Evolutionary conservation across 2,797 vertebrate species (phyloP), one percentile per base, ranked within the genome.

Genomic region (Acanthurus lineatus): DNA sequence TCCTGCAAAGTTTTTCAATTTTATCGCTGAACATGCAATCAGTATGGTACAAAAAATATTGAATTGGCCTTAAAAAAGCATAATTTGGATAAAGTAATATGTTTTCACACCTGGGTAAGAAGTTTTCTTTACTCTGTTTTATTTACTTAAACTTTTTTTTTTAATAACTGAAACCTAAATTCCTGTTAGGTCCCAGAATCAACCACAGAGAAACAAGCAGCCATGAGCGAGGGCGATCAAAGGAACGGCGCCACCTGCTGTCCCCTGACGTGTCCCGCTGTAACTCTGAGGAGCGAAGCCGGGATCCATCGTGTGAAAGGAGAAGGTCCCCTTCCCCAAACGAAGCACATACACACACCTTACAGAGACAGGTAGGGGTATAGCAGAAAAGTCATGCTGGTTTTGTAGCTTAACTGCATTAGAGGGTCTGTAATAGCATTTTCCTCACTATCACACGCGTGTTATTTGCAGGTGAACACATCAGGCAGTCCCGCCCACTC

Each of bases 231-330:
- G 98, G 98, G 1, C 94, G 98, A 51, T 99, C 98, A 40, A 99
- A 98, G 93, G 98, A 99, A 86, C 94, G 98, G 49, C 97, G 97
- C 85, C 98, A 98, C 75, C 95, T 99, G 70, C 94, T 99, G 77
- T 99, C 98, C 57, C 98, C 98, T 0, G 98, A 99, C 7, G 95
- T 97, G 75, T 99, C 98, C 20, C 97, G 97, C 76, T 99, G 98
- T 83, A 99, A 98, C 91, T 99, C 98, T 0, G 97, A 99, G 86
- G 98, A 99, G 85, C 95, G 97, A 76, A 97, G 96, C 79, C 96
- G 95, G 2, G 96, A 97, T 19, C 95, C 96, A n/a, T 97, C 97
- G 0, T 93, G 93, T 0, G 97, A 98, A 82, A 94, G 93, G 57
- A 95, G 58, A 0, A 92, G 89, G 79, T 97, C 98, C 65, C 93